These are phyloP conservation scores for Drosophila kikkawai DNA, from an alignment of 1,140 invertebrate species.

Conservation along the genomic window DNA sequence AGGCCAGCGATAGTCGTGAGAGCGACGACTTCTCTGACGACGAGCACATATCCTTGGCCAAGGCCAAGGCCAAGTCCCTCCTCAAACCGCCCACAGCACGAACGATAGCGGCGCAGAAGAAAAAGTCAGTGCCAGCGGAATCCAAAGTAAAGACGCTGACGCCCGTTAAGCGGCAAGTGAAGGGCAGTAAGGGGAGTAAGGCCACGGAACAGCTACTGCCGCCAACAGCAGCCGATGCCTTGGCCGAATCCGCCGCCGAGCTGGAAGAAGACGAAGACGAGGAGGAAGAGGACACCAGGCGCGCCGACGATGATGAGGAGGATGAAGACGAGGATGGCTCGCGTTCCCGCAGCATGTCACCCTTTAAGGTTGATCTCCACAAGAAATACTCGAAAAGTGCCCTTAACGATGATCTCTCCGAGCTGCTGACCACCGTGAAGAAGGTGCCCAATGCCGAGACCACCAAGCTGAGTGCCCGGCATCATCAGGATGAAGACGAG, in stretches of 20 bases:
- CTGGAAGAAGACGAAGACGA: constrained; percentile 66
- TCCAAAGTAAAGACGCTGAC: constrained; percentile 69
- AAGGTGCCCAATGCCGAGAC: constrained; percentile 66
- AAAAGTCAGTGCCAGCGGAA: constrained; percentile 65
- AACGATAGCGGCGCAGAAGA: constrained; percentile 75
- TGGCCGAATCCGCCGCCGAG: constrained; percentile 75
- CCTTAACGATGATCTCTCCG: constrained; percentile 83
- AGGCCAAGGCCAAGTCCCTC: constrained; percentile 59
- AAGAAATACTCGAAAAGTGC: constrained; percentile 85
- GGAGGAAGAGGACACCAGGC: neutral
- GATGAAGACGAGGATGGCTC: constrained; percentile 63
- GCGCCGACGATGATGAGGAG: constrained; percentile 20
- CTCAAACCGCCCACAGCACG: constrained; percentile 60
- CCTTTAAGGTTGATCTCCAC: constrained; percentile 84
- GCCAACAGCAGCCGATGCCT: constrained; percentile 72
- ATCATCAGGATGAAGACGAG: constrained; percentile 67
- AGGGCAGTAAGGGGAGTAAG: constrained; percentile 44
- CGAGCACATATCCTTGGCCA: constrained; percentile 57
- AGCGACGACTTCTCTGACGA: constrained; percentile 57
- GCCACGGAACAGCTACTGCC: constrained; percentile 59
- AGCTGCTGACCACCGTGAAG: constrained; percentile 78
- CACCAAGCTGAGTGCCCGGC: constrained; percentile 62
- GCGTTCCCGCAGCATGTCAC: constrained; percentile 77
- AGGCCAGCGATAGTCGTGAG: constrained; percentile 32
- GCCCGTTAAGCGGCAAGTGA: constrained; percentile 54